phyloP scores from a whole-genome alignment of 2,113 vertebrate genomes.

The Eulacestoma nigropectus region DNA sequence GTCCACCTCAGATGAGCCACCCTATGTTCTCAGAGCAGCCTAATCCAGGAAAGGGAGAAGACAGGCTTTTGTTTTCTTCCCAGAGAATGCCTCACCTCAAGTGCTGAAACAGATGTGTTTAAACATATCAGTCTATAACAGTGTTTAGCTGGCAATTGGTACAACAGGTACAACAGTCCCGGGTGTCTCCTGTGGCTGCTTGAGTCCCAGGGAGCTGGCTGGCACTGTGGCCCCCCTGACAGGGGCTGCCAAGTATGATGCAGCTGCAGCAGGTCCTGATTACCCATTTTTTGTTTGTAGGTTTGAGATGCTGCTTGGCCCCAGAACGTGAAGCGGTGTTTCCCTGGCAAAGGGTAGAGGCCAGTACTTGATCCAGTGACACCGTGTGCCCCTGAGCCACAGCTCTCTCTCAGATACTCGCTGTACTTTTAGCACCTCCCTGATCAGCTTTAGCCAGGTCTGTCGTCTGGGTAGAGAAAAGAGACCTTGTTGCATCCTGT shows the following conservation, averaged over 20 bases:
- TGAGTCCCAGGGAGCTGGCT: not conserved
- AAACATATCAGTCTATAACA: accelerated
- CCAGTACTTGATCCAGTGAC: not conserved
- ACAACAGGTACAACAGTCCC: not conserved
- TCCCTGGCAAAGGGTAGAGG: not conserved
- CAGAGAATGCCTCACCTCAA: not conserved
- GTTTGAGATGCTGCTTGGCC: not conserved
- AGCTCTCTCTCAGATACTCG: not conserved
- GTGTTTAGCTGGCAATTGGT: not conserved
- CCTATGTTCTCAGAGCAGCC: not conserved
- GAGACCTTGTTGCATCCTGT: not conserved
- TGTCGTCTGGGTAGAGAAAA: not conserved
- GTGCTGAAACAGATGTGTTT: not conserved
- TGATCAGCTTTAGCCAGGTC: not conserved
- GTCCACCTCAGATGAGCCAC: not conserved
- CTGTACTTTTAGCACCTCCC: not conserved
- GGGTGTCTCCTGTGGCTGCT: not conserved
- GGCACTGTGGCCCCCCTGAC: not conserved
- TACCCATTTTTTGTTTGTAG: accelerated
- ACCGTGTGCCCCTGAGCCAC: accelerated
- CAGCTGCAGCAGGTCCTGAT: not conserved
- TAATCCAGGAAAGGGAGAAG: not conserved
- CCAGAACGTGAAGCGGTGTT: accelerated
- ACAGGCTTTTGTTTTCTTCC: not conserved
- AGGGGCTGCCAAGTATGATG: not conserved